A percentile compares a stretch with the other conserved stretches of the same genome.
Conservation (phyloP, 2,113 vertebrate species). For the Lophura nycthemera region DNA sequence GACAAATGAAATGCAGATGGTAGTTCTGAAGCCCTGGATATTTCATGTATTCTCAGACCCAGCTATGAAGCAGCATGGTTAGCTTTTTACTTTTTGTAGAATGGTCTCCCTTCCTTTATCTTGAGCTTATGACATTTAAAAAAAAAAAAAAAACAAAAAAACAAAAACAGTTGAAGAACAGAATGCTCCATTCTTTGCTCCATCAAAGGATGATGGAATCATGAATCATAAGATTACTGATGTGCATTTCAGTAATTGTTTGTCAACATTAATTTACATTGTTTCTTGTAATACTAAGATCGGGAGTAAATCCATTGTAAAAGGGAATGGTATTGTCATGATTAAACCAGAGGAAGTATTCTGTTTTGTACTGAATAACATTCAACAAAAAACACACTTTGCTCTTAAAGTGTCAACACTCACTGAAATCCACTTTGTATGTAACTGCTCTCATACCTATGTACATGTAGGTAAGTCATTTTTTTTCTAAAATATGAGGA, state of each 20-base stretch:
- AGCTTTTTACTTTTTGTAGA: not conserved
- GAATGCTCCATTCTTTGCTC: not conserved
- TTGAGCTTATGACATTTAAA: not conserved
- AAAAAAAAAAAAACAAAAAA: not conserved
- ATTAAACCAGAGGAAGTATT: not conserved
- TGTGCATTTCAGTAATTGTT: not conserved
- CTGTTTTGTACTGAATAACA: not conserved
- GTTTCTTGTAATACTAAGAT: not conserved
- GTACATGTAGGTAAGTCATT: not conserved
- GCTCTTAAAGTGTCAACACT: not conserved
- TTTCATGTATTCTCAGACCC: not conserved
- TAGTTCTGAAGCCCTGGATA: not conserved
- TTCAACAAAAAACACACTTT: not conserved
- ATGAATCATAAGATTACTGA: rapidly evolving
- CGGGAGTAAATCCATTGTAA: not conserved
- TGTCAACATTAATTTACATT: not conserved
- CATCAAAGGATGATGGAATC: not conserved
- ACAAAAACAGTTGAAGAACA: not conserved
- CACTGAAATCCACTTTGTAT: not conserved
- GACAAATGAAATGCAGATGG: not conserved
- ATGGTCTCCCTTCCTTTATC: not conserved
- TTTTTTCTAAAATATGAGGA: not conserved
- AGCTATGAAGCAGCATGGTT: not conserved
- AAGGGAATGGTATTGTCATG: rapidly evolving
- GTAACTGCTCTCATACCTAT: not conserved